Conservation (phyloP, 2,888 invertebrate genomes). For the Caenorhabditis macrosperma region DNA sequence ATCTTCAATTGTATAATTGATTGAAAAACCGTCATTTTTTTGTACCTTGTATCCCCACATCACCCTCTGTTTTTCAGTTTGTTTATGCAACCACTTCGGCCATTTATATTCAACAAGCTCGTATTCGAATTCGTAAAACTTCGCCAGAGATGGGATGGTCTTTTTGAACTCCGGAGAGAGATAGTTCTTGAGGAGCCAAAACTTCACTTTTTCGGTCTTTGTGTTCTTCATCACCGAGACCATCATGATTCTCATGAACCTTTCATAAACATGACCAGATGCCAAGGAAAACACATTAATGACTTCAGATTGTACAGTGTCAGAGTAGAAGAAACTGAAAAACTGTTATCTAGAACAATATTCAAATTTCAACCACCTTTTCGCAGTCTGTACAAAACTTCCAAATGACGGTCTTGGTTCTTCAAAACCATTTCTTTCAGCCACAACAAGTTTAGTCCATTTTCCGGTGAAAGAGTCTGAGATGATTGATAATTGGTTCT, state of each 20-base stretch:
- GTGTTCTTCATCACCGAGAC: slow-evolving; percentile 89
- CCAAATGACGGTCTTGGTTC: neutral
- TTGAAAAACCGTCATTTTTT: neutral
- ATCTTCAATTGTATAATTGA: slow-evolving; percentile 84
- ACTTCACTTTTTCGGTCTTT: slow-evolving; percentile 90
- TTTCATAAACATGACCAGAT: slow-evolving; percentile 97
- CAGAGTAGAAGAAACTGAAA: slow-evolving; percentile 19
- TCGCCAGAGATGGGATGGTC: slow-evolving; percentile 94
- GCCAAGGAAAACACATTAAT: slow-evolving; percentile 98
- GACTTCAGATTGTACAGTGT: neutral
- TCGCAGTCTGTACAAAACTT: slow-evolving; percentile 8
- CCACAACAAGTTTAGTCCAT: slow-evolving; percentile 11
- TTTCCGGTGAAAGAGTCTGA: slow-evolving; percentile 40
- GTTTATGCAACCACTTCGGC: slow-evolving; percentile 98
- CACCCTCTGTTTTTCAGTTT: slow-evolving; percentile 98
- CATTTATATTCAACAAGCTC: slow-evolving; percentile 99
- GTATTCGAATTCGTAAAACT: slow-evolving; percentile 95
- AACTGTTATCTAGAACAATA: neutral
- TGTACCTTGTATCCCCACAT: slow-evolving; percentile 89
- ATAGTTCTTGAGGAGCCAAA: slow-evolving; percentile 99
- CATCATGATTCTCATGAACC: slow-evolving; percentile 93
- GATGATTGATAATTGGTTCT: neutral
- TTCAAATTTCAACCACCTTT: slow-evolving; percentile 1
- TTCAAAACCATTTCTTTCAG: neutral
- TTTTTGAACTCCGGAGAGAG: slow-evolving; percentile 96